Base-by-base conservation (phyloP, 2,888 invertebrate species). In the Odontocolon sp. region DNA sequence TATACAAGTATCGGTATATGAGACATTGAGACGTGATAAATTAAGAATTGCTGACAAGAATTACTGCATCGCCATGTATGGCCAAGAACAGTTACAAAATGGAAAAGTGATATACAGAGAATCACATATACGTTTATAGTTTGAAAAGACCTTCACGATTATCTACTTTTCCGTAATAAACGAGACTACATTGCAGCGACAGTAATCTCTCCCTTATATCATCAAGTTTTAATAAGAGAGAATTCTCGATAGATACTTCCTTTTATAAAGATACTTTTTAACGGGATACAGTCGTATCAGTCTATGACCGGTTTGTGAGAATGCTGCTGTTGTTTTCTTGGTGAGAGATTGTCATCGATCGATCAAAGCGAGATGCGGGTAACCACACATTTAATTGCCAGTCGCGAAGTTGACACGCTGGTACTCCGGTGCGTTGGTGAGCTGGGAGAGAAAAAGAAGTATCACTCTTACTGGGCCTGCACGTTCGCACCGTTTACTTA, bases 1-100 rank as follows among this genome's bases (percentile, higher is more conserved):
- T 45, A 45, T 26, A 63, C 57, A 63, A 69, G 45, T 50, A 70
- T 9, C 63, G 31, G 54, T 56, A 52, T 21, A 40, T 45, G 56
- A 3, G 66, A 66, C 54, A 42, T 38, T 11, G 38, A 36, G 33
- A 47, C 71, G 66, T 71, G 52, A 71, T 67, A 67, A 71, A 71
- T 61, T 56, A 47, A 54, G 38, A 67, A 70, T 54, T 14, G 42
- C 45, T 23, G 1, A 14, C 52, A 28, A 56, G 67, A 63, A 71
- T 47, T 67, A 14, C 54, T 31, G 11, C 21, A 21, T 54, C 28
- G 28, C 76, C 71, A 38, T 38, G 56, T 70, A 63, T 45, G 76
- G 61, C 21, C 38, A 50, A 47, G 61, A 67, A 67, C 67, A 50
- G n/a, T n/a, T n/a, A 45, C 38, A 66, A 36, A 61, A 16, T 23